Percentiles rank a stretch among this genome's conserved stretches.
phyloP scores from a whole-genome alignment of 2,888 invertebrate genomes.

The Limenitis camilla region DNA sequence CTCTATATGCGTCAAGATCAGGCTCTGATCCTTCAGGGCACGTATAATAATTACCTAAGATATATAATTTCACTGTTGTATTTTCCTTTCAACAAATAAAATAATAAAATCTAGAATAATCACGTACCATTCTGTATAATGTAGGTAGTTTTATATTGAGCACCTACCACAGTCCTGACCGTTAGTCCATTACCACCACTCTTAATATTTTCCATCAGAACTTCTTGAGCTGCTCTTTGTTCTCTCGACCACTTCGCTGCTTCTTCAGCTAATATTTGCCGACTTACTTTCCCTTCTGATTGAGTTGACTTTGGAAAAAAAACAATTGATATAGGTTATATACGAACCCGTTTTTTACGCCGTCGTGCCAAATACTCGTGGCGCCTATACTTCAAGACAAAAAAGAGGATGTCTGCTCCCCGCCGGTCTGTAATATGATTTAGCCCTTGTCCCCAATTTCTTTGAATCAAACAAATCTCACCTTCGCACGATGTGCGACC shows the following conservation, averaged over 20 bases:
- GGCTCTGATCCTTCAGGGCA: constrained; percentile 63
- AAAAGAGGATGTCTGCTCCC: too few relatives aligned
- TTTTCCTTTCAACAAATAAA: not conserved
- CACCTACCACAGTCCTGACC: constrained; percentile 55
- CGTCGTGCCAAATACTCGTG: too few relatives aligned
- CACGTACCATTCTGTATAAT: constrained; percentile 61
- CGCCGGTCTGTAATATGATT: too few relatives aligned
- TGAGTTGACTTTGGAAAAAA: constrained; percentile 48
- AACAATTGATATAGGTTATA: not conserved
- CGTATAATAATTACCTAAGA: constrained; percentile 53
- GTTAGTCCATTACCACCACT: constrained; percentile 65
- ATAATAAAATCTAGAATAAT: not conserved
- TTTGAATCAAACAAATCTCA: too few relatives aligned
- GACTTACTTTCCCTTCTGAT: constrained; percentile 61
- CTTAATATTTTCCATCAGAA: constrained; percentile 66
- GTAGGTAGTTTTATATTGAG: constrained; percentile 45
- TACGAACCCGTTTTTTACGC: too few relatives aligned
- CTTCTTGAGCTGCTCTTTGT: constrained; percentile 63
- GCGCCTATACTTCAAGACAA: too few relatives aligned
- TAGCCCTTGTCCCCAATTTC: too few relatives aligned
- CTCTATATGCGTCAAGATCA: constrained; percentile 55
- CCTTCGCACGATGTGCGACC: too few relatives aligned
- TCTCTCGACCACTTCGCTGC: constrained; percentile 68
- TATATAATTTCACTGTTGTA: not conserved
- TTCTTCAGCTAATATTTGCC: constrained; percentile 64